Evolutionary conservation across 2,113 vertebrate genomes (phyloP), one percentile per base, ranked within the genome.

Genomic region (Nansenia antarctica): DNA sequence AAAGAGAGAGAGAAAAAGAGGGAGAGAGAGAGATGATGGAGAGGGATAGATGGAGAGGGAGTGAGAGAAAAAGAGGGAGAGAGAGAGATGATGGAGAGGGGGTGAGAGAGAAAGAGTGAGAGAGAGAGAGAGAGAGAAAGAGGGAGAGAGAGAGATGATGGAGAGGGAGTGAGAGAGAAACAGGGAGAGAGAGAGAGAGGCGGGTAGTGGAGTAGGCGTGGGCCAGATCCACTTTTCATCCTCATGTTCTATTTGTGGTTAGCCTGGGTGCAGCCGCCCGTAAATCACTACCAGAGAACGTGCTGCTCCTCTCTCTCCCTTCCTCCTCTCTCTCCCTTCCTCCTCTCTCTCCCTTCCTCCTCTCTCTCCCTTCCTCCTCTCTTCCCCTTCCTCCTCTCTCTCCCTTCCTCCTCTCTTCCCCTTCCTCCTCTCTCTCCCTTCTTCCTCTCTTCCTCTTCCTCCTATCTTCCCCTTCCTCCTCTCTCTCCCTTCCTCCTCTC

Each of bases 241-340:
- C n/a, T n/a, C 9, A 6, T 26, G 47, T 34, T 32, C 31, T 60
- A 37, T 62, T 67, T 73, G 57, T 18, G 22, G 64, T 67, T 24
- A 20, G 24, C 18, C 37, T 62, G 18, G 18, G 55, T n/a, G n/a
- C n/a, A n/a, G n/a, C n/a, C 39, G 9, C 20, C 67, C 55, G 53
- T 78, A 73, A 65, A 62, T 77, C 75, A 72, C 58, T 62, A 35
- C 47, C 5, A 35, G n/a, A n/a, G n/a, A n/a, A n/a, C n/a, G n/a
- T n/a, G n/a, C n/a, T n/a, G n/a, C n/a, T n/a, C n/a, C n/a, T n/a
- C n/a, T n/a, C n/a, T n/a, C n/a, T n/a, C n/a, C n/a, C n/a, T n/a
- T n/a, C n/a, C n/a, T n/a, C n/a, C n/a, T n/a, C n/a, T n/a, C n/a
- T n/a, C n/a, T n/a, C n/a, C n/a, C n/a, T n/a, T n/a, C n/a, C n/a